Base-by-base conservation (phyloP, 2,797 vertebrate species). In the Scomberomorus guttatus region DNA sequence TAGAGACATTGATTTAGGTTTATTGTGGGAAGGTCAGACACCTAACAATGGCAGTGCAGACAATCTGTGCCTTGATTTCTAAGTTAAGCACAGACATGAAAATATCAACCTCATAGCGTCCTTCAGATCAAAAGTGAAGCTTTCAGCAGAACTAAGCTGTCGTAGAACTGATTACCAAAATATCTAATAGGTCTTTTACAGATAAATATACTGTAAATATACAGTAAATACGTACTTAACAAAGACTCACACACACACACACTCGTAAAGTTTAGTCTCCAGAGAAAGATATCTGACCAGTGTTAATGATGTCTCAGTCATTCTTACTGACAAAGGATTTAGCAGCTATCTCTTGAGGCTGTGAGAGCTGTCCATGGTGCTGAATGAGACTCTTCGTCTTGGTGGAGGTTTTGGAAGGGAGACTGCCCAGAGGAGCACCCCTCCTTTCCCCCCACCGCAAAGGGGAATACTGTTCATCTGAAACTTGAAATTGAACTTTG, bases 401-500 rank as follows among this genome's bases (percentile, higher is more conserved):
- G 73, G 44, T 75, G 55, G 27, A 66, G 48, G 46, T 75, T 82
- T 69, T 62, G 58, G 73, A 65, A 48, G 17, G 27, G 42, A 64
- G 67, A 68, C 72, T 10, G 22, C 61, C 77, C 67, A 25, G 71
- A 75, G 34, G 44, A 75, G 46, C 71, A 8, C 54, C 10, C 67
- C 62, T 81, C 8, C 66, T 72, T 79, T 60, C 9, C 52, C 39
- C 24, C 27, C 34, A 65, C 70, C 77, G 82, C 73, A 48, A 46
- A 77, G 58, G 75, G 39, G 68, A 86, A 87, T 61, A 57, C 62
- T 6, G 10, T 73, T 84, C 61, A 65, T 84, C 55, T 78, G 32
- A 80, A 86, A 90, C 72, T 70, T 77, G 64, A 82, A 84, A 90
- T 88, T 83, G 79, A 86, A 86, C 79, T 81, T 81, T 84, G 44